Evolutionary conservation across 2,888 invertebrate species (phyloP).

Genomic region (Girardia tigrina): DNA sequence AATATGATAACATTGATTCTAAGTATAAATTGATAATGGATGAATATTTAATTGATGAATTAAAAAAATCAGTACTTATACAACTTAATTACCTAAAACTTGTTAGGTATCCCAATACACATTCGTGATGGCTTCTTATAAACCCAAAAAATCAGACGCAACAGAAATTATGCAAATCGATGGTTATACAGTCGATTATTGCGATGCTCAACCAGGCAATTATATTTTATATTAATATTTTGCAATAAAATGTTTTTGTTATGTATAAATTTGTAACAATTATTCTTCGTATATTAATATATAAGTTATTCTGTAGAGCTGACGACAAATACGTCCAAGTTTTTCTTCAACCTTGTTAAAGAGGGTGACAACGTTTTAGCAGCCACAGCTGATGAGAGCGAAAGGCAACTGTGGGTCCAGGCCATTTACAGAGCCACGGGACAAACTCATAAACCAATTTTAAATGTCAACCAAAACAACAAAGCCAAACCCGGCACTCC

Average conservation of each 20-base stretch:
- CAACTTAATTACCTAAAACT: too few species aligned
- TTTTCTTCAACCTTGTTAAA: slow-evolving; percentile 92
- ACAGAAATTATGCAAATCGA: slow-evolving; percentile 99
- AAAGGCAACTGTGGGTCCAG: slow-evolving; percentile 96
- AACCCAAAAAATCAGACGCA: slow-evolving; percentile 96
- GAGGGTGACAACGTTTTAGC: slow-evolving; percentile 92
- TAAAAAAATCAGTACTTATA: too few species aligned
- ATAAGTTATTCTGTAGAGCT: too few species aligned
- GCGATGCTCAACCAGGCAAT: slow-evolving; percentile 74
- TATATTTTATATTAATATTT: too few species aligned
- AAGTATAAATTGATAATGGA: too few species aligned
- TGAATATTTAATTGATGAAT: too few species aligned
- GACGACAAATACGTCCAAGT: slow-evolving; percentile 53
- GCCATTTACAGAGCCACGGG: slow-evolving; percentile 98
- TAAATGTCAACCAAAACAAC: slow-evolving; percentile 62
- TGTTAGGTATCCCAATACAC: slow-evolving; percentile 80
- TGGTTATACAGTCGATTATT: slow-evolving; percentile 94
- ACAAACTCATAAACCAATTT: slow-evolving; percentile 94
- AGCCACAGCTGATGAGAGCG: slow-evolving; percentile 60
- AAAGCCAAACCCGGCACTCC: slow-evolving; percentile 55
- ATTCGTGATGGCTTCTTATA: slow-evolving; percentile 97
- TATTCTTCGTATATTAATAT: too few species aligned
- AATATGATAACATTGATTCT: too few species aligned
- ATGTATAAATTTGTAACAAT: too few species aligned
- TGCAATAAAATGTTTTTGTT: too few species aligned